These are phyloP conservation scores for Ophion ventricosus DNA, from an alignment of 2,888 invertebrate genomes.

Conservation along the genomic window DNA sequence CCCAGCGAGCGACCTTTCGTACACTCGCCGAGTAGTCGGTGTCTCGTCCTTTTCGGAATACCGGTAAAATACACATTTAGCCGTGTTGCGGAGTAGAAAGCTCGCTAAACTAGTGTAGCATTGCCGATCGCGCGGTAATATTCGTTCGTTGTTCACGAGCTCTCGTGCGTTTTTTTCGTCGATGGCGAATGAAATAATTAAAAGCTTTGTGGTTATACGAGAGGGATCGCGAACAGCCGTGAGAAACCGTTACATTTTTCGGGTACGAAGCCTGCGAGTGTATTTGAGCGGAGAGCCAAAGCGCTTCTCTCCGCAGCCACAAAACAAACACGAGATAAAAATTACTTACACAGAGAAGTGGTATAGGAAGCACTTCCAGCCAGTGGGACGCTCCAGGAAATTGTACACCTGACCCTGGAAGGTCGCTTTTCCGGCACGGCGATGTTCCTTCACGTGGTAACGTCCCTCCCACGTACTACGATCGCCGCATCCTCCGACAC, in stretches of 20 bases:
- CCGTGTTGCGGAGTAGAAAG: neutral
- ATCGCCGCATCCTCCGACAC: slow-evolving; percentile 83
- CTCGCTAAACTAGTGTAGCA: neutral
- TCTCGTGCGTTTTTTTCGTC: neutral
- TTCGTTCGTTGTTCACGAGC: neutral
- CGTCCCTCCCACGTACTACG: slow-evolving; percentile 85
- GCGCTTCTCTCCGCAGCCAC: neutral
- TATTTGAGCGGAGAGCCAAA: neutral
- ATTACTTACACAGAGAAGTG: slow-evolving; percentile 91
- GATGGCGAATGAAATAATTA: neutral
- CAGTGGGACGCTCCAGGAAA: slow-evolving; percentile 92
- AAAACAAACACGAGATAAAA: slow-evolving; percentile 19
- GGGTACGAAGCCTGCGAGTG: neutral
- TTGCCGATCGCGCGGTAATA: neutral
- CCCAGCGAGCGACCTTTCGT: neutral
- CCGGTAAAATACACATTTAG: too few relatives aligned
- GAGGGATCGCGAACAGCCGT: neutral
- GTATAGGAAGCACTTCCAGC: slow-evolving; percentile 93
- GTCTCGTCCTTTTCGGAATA: neutral
- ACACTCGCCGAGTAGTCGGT: neutral
- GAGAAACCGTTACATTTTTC: neutral
- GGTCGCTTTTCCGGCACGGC: slow-evolving; percentile 87
- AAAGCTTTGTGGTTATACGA: neutral
- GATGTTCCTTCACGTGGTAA: slow-evolving; percentile 87
- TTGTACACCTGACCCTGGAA: slow-evolving; percentile 92